These are phyloP conservation scores for Pharmacophagus antenor DNA, from an alignment of 2,888 invertebrate genomes.

Conservation along the genomic window DNA sequence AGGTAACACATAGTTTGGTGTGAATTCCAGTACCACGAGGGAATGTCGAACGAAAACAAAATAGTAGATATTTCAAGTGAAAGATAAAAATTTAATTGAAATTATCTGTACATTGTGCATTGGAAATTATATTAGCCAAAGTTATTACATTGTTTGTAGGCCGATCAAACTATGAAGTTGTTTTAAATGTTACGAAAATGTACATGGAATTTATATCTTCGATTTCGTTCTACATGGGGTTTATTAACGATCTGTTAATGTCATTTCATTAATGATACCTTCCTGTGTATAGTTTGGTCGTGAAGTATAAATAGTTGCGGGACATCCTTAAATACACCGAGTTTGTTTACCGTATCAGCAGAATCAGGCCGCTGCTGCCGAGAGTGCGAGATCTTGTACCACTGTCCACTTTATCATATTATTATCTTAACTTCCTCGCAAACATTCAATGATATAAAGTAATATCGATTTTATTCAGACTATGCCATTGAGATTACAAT, in stretches of 20 bases:
- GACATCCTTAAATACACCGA: conserved; percentile 65
- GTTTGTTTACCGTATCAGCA: conserved; percentile 58
- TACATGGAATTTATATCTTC: conserved; percentile 46
- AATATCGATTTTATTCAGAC: conserved; percentile 24
- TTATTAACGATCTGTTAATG: conserved; percentile 66
- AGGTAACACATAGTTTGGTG: too few relatives aligned
- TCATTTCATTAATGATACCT: conserved; percentile 69
- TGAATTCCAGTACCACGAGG: too few relatives aligned
- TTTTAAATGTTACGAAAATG: conserved; percentile 39
- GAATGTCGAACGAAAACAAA: too few relatives aligned
- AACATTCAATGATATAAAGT: conserved; percentile 25
- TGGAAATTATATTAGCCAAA: too few relatives aligned
- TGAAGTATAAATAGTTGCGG: conserved; percentile 56
- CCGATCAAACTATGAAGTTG: too few relatives aligned
- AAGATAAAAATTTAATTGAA: too few relatives aligned
- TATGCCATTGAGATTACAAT: conserved; percentile 16
- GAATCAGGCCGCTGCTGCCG: conserved; percentile 31
- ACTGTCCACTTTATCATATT: conserved; percentile 35
- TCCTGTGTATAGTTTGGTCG: conserved; percentile 60
- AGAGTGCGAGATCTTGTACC: conserved; percentile 29
- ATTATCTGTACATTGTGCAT: too few relatives aligned
- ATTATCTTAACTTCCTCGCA: conserved; percentile 34
- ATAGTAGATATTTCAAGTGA: too few relatives aligned
- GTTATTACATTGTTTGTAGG: neutral
- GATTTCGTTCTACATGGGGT: conserved; percentile 57